Evolutionary conservation across 2,888 invertebrate species (phyloP).

Genomic region (Trachelus stipa): DNA sequence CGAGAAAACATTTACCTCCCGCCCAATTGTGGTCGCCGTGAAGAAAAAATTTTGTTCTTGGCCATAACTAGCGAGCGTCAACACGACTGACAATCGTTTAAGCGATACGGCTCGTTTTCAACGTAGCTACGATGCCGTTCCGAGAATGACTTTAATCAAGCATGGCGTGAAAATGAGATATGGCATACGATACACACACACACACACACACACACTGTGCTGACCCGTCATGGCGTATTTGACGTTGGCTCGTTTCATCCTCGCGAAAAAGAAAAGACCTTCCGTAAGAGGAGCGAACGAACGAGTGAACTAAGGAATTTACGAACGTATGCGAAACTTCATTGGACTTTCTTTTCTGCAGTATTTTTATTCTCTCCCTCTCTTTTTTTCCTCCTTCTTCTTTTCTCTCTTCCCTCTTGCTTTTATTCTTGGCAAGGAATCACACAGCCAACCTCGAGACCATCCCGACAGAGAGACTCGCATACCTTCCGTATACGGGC

Average conservation of each 20-base stretch:
- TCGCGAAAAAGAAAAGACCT: neutral
- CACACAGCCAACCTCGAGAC: neutral
- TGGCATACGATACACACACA: neutral
- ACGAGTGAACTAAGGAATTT: neutral
- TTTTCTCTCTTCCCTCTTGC: neutral
- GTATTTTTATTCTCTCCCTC: neutral
- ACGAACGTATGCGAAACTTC: neutral
- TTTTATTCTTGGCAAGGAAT: neutral
- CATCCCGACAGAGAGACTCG: neutral
- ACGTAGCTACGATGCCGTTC: neutral
- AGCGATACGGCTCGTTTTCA: neutral
- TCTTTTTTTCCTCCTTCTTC: neutral
- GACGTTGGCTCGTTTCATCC: neutral
- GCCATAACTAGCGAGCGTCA: neutral
- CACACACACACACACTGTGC: neutral
- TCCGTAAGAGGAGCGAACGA: neutral
- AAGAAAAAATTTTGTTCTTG: neutral
- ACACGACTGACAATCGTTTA: neutral
- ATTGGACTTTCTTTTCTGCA: neutral
- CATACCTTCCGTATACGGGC: neutral
- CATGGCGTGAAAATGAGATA: neutral
- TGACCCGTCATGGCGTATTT: neutral
- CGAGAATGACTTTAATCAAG: neutral
- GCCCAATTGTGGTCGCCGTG: fast-evolving
- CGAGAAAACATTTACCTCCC: neutral